Evolutionary conservation across 1,140 invertebrate species (phyloP), one percentile per base, ranked within the genome.

Genomic region (Archegozetes longisetosus): DNA sequence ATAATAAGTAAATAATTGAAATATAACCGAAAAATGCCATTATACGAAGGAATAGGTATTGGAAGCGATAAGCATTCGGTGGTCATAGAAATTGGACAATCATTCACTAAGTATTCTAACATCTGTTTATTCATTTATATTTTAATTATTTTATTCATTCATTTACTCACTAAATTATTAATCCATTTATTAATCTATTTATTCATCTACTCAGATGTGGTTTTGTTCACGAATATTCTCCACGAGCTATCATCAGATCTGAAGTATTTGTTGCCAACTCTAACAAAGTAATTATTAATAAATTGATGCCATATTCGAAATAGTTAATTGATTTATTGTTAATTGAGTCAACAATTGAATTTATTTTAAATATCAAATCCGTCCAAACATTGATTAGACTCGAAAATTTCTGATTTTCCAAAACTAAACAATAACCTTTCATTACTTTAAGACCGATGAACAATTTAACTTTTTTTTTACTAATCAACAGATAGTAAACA

Each of bases 51-150:
- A 27, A 78, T 84, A 58, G 79, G 81, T 25, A 77, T 84, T 59
- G 82, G 83, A 63, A 82, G 82, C 65, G 88, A 93, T 62, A 92
- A 92, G 71, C 82, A 86, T 71, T 80, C 85, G 17, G 83, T 95
- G 0, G 83, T 96, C 1, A 71, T 95, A 59, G 91, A 97, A 71
- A 84, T 97, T 62, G 92, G 93, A 46, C 77, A 79, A 47, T 86
- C 86, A 28, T 96, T 91, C 68, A 95, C 92, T 1, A 96, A 95
- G 88, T 94, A 77, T 78, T 74, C 73, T 46, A 20, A 27, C 20
- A n/a, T 46, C 26, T 20, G 4, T 26, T 58, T 14, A 24, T 53
- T 20, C 24, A 23, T 54, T 20, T 40, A 49, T 25, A 48, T 52
- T 17, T 55, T 49, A n/a, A 52, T 50, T 23, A 20, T n/a, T 60